A percentile compares a stretch with the other conserved stretches of the same genome.
These are phyloP conservation scores for Schlechtendalia chinensis DNA, from an alignment of 1,140 invertebrate species.

Conservation along the genomic window DNA sequence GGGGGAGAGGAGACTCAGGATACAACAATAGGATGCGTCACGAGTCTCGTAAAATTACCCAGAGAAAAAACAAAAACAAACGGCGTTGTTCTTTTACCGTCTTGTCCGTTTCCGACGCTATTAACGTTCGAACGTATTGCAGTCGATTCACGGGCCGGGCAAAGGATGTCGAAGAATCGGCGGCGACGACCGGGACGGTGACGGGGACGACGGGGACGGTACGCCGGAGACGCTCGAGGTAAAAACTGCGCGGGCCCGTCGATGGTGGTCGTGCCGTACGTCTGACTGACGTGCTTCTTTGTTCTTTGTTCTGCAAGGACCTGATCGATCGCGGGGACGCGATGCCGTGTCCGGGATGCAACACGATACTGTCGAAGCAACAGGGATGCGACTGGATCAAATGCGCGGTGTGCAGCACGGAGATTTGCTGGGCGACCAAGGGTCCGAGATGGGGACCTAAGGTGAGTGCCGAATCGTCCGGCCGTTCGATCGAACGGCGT, in stretches of 20 bases:
- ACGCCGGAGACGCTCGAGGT: neutral
- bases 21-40: too few species aligned
- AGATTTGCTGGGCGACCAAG: constrained; percentile 92
- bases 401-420: constrained; percentile 89
- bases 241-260: neutral
- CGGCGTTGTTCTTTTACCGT: too few species aligned
- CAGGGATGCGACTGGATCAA: constrained; percentile 94
- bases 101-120: too few species aligned
- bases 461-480: too few species aligned
- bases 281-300: neutral
- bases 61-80: too few species aligned
- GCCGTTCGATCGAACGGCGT: too few species aligned
- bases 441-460: constrained; percentile 83
- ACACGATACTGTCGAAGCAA: constrained; percentile 83
- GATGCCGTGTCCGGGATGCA: constrained; percentile 60
- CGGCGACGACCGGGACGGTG: too few species aligned
- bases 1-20: too few species aligned
- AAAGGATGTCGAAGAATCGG: neutral
- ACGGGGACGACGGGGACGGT: too few species aligned
- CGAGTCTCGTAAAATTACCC: too few species aligned
- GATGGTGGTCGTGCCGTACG: neutral
- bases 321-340: constrained; percentile 83
- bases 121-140: neutral
- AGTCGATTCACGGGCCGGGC: neutral
- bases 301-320: constrained; percentile 58